Evolutionary conservation across 2,888 invertebrate genomes (phyloP), one percentile per base, ranked within the genome.

Genomic region (Bimastos eiseni): DNA sequence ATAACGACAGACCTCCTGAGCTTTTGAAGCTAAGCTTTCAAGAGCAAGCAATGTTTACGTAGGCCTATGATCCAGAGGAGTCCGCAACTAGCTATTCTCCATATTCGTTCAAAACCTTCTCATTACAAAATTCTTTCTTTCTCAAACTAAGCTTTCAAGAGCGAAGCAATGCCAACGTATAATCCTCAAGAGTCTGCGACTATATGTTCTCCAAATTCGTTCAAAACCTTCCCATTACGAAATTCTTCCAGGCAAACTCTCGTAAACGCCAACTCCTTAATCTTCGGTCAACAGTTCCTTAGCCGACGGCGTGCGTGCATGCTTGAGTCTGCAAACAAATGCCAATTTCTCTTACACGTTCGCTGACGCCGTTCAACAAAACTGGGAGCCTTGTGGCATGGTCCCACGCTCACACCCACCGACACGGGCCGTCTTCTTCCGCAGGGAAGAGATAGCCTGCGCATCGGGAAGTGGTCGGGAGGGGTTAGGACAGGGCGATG

Each of bases 321-420:
- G 70, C 1, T n/a, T 30, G 11, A 70, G 70, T 70, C n/a, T 0
- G 70, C 70, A 70, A 70, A 70, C 70, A 70, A 70, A 8, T n/a
- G 70, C 30, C 30, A 8, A 70, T 70, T 70, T 70, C 70, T n/a
- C 70, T 6, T 11, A 70, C 70, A 70, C 70, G 70, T 8, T 70
- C 8, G n/a, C 70, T n/a, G 70, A 86, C 86, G 36, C 36, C 36
- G 24, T 37, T 37, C 36, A 37, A 86, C 37, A 86, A 37, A 34
- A 33, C 37, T 6, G 37, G 19, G 36, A 36, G 86, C 34, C 86
- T 86, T 34, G 86, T 86, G 86, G 70, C 70, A 70, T 30, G 30
- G 70, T 70, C 70, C n/a, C 70, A 70, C 70, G 70, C 70, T 70
- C 70, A 70, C 70, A 70, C 70, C 70, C 70, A n/a, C n/a, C 70